Percentiles rank a stretch among this genome's conserved stretches.
These are phyloP conservation scores for Micromys minutus DNA, from an alignment of 2,113 vertebrate species.

Conservation along the genomic window DNA sequence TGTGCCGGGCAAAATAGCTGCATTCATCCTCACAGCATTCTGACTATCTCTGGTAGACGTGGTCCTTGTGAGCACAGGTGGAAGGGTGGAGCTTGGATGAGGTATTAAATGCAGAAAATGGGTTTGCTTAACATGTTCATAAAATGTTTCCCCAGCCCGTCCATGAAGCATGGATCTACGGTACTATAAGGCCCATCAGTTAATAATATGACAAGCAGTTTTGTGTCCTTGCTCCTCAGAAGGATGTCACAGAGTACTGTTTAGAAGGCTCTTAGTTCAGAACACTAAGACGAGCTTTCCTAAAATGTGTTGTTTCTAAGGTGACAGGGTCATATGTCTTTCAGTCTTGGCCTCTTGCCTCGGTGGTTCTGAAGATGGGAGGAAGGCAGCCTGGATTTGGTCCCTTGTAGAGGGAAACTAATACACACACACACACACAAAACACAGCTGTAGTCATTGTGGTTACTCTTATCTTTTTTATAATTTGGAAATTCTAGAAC, in stretches of 20 bases:
- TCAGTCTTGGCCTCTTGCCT: conserved; percentile 2
- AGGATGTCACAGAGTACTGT: not conserved
- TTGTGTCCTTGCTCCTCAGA: not conserved
- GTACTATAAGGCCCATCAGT: not conserved
- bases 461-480: not conserved
- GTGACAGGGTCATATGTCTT: not conserved
- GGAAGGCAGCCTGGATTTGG: not conserved
- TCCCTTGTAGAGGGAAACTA: conserved; percentile 28
- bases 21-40: not conserved
- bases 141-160: not conserved
- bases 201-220: not conserved
- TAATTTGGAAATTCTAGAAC: conserved; percentile 51
- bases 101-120: not conserved
- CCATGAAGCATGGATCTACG: not conserved
- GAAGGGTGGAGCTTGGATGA: not conserved
- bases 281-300: not conserved
- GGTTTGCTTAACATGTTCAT: conserved; percentile 6
- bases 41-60: not conserved
- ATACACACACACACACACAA: not conserved
- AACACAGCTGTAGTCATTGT: conserved; percentile 35
- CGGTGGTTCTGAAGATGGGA: not conserved
- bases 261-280: not conserved
- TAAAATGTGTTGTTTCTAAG: conserved; percentile 15
- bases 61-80: not conserved
- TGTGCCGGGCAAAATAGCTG: not conserved